Evolutionary conservation across 2,797 vertebrate genomes (phyloP), one percentile per base, ranked within the genome.

Genomic region (Phrynocephalus guinanensis): DNA sequence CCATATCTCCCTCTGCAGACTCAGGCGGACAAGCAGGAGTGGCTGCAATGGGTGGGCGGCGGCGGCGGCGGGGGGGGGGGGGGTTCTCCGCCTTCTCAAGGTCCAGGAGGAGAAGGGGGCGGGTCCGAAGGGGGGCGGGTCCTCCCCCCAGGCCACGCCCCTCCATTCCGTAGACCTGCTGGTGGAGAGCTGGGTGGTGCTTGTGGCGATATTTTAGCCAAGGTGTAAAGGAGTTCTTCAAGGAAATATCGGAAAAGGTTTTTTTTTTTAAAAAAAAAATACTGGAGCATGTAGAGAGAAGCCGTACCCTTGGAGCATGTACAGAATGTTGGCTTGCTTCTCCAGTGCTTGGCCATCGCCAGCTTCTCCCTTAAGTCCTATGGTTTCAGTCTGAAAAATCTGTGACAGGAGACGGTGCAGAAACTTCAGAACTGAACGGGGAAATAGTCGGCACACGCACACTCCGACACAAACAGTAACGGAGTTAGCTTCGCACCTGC

Each of bases 21-120:
- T 0, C 81, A 28, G 38, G 11, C 4, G 0, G 26, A 1, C 24
- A 1, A 33, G 20, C 20, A 50, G 48, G 44, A 20, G 71, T 0
- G 30, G 1, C 0, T 1, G 22, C 0, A 0, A 0, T 0, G 16
- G 56, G 8, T 44, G 38, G 38, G 38, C 38, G 5, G n/a, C n/a
- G n/a, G n/a, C n/a, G n/a, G n/a, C n/a, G n/a, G n/a, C n/a, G n/a
- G n/a, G n/a, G 38, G 38, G 38, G 38, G 38, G 38, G 38, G 38
- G 38, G 0, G 38, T 3, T 2, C 5, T 22, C 48, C 28, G 10
- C 24, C 1, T 52, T 18, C 18, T 22, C n/a, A 20, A 1, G 22
- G 16, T 1, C n/a, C 8, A 7, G 0, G 8, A 5, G 16, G 28
- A 7, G 5, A 13, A 11, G 8, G 13, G 1, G 48, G 24, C 33